Evolutionary conservation across 2,113 vertebrate genomes (phyloP).

Genomic region (Litocranius walleri): DNA sequence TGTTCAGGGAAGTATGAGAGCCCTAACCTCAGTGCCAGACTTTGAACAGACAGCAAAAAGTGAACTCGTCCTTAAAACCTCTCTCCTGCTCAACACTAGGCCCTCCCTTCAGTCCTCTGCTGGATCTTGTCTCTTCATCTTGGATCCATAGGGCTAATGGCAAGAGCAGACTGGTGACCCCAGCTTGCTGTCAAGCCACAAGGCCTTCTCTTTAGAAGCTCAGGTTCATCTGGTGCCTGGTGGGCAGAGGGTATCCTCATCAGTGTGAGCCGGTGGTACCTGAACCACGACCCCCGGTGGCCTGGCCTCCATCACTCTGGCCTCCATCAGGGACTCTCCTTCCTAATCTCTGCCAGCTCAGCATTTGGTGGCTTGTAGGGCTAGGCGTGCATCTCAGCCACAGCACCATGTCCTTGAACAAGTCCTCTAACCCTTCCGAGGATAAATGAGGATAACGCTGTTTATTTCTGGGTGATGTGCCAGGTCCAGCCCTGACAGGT

Average conservation of each 20-base stretch:
- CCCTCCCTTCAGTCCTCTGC: not conserved
- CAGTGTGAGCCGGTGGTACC: not conserved
- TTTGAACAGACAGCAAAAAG: not conserved
- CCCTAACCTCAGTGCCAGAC: not conserved
- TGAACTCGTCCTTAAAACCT: not conserved
- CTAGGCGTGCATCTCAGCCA: not conserved
- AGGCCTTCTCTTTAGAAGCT: not conserved
- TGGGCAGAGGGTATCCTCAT: not conserved
- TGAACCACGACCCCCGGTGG: not conserved
- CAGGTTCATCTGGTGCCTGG: not conserved
- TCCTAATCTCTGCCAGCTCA: not conserved
- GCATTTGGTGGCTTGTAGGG: not conserved
- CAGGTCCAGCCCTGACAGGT: not conserved
- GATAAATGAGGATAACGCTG: not conserved
- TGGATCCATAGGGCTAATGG: not conserved
- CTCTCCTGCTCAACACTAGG: not conserved
- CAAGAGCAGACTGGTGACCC: not conserved
- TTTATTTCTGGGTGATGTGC: not conserved
- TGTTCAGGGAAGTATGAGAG: not conserved
- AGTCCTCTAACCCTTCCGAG: not conserved
- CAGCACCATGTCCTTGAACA: not conserved
- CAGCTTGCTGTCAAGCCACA: not conserved
- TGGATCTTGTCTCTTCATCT: not conserved
- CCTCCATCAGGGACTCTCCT: not conserved
- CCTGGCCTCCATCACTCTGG: not conserved